Evolutionary conservation across 2,888 invertebrate species (phyloP).

Genomic region (Eudemis profundana): DNA sequence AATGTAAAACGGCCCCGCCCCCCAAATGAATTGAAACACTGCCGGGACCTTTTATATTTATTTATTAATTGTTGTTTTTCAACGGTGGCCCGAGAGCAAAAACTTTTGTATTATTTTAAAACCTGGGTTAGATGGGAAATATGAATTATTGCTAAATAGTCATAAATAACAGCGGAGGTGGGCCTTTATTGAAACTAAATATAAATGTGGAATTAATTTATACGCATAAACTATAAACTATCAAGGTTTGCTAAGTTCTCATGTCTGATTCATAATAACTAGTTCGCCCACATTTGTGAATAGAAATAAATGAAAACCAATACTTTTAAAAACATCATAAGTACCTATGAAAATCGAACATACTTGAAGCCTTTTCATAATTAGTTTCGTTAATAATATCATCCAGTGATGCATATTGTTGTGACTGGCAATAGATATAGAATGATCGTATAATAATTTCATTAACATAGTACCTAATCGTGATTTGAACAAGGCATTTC

Average conservation of each 20-base stretch:
- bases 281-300: slow-evolving; percentile 38
- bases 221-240: slow-evolving; percentile 30
- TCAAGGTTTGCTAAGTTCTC: slow-evolving; percentile 31
- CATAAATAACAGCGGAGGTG: slow-evolving; percentile 37
- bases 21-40: slow-evolving; percentile 83
- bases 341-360: neutral
- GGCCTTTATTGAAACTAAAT: slow-evolving; percentile 34
- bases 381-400: slow-evolving; percentile 22
- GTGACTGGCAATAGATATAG: slow-evolving; percentile 26
- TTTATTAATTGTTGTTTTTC: slow-evolving; percentile 83
- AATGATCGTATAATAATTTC: slow-evolving; percentile 35
- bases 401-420: slow-evolving; percentile 33
- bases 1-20: slow-evolving; percentile 84
- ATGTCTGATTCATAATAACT: slow-evolving; percentile 42
- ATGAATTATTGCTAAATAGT: slow-evolving; percentile 45
- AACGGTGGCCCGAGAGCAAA: slow-evolving; percentile 65
- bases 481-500: slow-evolving; percentile 57
- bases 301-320: slow-evolving; percentile 29
- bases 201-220: slow-evolving; percentile 39
- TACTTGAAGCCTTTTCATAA: neutral
- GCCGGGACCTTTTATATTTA: slow-evolving; percentile 70
- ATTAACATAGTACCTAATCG: slow-evolving; percentile 49
- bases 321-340: neutral
- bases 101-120: slow-evolving; percentile 47
- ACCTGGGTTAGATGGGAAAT: slow-evolving; percentile 46